A percentile compares a stretch with the other conserved stretches of the same genome.
Conservation (phyloP, 2,113 vertebrate species). For the Theropithecus gelada region DNA sequence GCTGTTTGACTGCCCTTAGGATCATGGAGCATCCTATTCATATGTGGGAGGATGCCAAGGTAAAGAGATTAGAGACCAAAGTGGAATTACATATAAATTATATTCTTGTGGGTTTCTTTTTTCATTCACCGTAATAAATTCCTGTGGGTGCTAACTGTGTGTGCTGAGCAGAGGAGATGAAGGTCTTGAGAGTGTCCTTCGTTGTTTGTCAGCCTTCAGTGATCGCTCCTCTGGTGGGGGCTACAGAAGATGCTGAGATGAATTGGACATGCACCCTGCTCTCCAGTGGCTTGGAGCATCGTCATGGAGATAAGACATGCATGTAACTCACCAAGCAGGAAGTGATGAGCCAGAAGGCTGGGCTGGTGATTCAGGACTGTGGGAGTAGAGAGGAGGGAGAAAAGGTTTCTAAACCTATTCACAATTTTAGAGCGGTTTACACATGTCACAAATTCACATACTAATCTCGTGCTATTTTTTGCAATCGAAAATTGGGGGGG, state of each 20-base stretch:
- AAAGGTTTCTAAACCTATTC: conserved; percentile 40
- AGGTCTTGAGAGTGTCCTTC: not conserved
- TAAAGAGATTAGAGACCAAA: not conserved
- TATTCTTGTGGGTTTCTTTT: not conserved
- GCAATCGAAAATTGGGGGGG: not conserved
- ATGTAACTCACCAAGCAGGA: conserved; percentile 43
- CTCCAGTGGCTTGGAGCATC: not conserved
- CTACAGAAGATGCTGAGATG: not conserved
- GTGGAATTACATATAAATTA: not conserved
- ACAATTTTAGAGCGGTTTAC: conserved; percentile 54
- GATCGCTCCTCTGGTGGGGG: not conserved
- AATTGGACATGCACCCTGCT: not conserved
- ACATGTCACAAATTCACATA: conserved; percentile 49
- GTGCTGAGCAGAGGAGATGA: not conserved
- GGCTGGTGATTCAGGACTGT: conserved; percentile 60
- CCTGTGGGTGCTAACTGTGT: not conserved
- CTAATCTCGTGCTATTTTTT: conserved; percentile 58
- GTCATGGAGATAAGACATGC: conserved; percentile 1
- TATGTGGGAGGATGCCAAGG: fast-evolving
- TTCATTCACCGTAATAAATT: not conserved
- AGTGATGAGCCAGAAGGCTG: not conserved
- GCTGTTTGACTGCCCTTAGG: not conserved
- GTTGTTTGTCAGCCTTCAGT: too few species aligned
- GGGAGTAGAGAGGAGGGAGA: conserved; percentile 48
- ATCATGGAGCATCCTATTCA: not conserved